Evolutionary conservation across 2,888 invertebrate genomes (phyloP).

Genomic region (Machimus atricapillus): DNA sequence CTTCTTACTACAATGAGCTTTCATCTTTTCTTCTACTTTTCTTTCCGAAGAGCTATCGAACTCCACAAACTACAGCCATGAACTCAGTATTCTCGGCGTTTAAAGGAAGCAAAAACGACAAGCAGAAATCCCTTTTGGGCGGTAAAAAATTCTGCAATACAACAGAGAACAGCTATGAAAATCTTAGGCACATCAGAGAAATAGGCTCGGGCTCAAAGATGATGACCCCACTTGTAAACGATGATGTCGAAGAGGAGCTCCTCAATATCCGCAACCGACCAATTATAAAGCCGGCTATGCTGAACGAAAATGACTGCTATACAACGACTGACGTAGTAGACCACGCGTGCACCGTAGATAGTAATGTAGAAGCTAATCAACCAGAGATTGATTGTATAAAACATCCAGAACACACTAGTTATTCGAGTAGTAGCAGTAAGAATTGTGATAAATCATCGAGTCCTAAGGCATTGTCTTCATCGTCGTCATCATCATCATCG

Average conservation of each 20-base stretch:
- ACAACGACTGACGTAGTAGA: slow-evolving; percentile 35
- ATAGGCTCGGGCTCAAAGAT: slow-evolving; percentile 61
- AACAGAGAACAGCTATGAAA: slow-evolving; percentile 61
- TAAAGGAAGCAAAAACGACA: slow-evolving; percentile 58
- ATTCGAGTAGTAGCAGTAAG: slow-evolving; percentile 37
- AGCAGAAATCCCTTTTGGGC: slow-evolving; percentile 45
- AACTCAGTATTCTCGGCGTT: slow-evolving; percentile 63
- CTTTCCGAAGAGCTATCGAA: neutral
- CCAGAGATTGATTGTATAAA: slow-evolving; percentile 25
- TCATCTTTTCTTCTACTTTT: neutral
- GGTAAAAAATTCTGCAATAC: slow-evolving; percentile 50
- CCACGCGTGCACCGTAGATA: slow-evolving; percentile 21
- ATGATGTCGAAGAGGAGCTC: slow-evolving; percentile 46
- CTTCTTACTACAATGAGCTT: slow-evolving; percentile 21
- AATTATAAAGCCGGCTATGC: slow-evolving; percentile 34
- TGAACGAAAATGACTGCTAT: slow-evolving; percentile 41
- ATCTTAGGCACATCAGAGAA: slow-evolving; percentile 61
- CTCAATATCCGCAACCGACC: slow-evolving; percentile 43
- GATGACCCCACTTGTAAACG: slow-evolving; percentile 53
- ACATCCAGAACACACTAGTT: slow-evolving; percentile 32
- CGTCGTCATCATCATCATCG: slow-evolving; percentile 51
- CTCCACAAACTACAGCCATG: slow-evolving; percentile 53
- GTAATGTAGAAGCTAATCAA: slow-evolving; percentile 29
- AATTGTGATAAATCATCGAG: slow-evolving; percentile 29
- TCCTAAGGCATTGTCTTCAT: slow-evolving; percentile 48